Conservation (phyloP, 2,797 vertebrate genomes). For the Enoplosus armatus region DNA sequence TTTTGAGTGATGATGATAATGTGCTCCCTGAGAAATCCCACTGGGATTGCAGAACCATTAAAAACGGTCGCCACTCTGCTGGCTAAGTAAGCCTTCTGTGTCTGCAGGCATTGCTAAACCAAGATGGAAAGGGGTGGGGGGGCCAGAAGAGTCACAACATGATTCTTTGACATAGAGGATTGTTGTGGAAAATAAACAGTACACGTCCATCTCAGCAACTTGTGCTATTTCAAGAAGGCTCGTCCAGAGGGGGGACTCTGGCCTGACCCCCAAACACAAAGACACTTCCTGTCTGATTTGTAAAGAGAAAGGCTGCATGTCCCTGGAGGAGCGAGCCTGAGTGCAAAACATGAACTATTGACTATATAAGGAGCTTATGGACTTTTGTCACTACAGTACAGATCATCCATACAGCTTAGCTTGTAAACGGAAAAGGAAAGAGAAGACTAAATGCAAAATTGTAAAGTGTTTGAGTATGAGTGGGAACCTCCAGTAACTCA, state of each 20-base stretch:
- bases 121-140: slow-evolving; percentile 6
- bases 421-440: slow-evolving; percentile 31
- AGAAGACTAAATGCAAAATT: slow-evolving; percentile 9
- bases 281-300: slow-evolving; percentile 73
- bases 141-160: not conserved
- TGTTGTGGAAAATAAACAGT: slow-evolving; percentile 48
- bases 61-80: slow-evolving; percentile 9
- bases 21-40: slow-evolving; percentile 40
- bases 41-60: slow-evolving; percentile 38
- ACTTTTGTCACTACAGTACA: slow-evolving; percentile 32
- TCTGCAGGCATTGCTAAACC: slow-evolving; percentile 34
- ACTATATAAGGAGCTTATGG: slow-evolving; percentile 73
- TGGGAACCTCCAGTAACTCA: slow-evolving; percentile 36
- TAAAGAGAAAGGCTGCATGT: slow-evolving; percentile 57
- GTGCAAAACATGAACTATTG: slow-evolving; percentile 61
- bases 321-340: slow-evolving; percentile 50
- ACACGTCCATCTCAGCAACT: slow-evolving; percentile 44
- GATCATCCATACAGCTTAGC: slow-evolving; percentile 13
- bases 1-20: slow-evolving; percentile 52
- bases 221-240: slow-evolving; percentile 61
- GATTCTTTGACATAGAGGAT: slow-evolving; percentile 12
- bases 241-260: slow-evolving; percentile 45
- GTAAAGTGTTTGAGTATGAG: no score
- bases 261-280: slow-evolving; percentile 66
- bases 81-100: slow-evolving; percentile 40